These are phyloP conservation scores for Aurelia sp. DNA, from an alignment of 30 jellyfish, hydroid and myxozoan species.

Conservation along the genomic window DNA sequence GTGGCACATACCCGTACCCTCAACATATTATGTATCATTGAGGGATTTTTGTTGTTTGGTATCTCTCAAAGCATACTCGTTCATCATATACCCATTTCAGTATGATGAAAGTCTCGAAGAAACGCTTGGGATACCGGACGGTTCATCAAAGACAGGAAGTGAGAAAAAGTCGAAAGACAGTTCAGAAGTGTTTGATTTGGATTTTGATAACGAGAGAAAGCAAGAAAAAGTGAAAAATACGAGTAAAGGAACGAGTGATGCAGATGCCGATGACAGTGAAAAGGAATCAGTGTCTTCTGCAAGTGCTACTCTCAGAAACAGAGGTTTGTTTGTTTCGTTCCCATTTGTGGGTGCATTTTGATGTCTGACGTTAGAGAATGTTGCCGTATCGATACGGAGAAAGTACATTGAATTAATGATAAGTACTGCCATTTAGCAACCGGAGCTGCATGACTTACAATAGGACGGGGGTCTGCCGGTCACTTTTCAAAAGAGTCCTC, in stretches of 20 bases:
- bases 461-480: too few relatives aligned
- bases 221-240: background rate
- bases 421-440: too few relatives aligned
- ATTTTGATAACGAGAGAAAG: slow-evolving; percentile 23
- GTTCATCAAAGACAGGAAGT: slow-evolving; percentile 20
- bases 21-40: too few relatives aligned
- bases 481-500: too few relatives aligned
- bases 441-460: too few relatives aligned
- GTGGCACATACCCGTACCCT: too few relatives aligned
- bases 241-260: slow-evolving; percentile 42
- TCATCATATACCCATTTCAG: background rate
- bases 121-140: background rate
- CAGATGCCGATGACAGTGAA: slow-evolving; percentile 71
- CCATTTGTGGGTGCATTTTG: too few relatives aligned
- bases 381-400: too few relatives aligned
- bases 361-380: too few relatives aligned
- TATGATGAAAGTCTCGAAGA: slow-evolving; percentile 56
- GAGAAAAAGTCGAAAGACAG: slow-evolving; percentile 42
- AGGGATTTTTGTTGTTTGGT: too few relatives aligned
- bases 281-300: slow-evolving; percentile 51
- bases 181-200: slow-evolving; percentile 24
- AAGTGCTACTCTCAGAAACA: slow-evolving; percentile 2
- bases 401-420: too few relatives aligned
- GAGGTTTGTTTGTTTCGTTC: slow-evolving; percentile 4
- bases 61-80: background rate